Percentiles rank a stretch among this genome's conserved stretches.
phyloP scores from a whole-genome alignment of 2,797 vertebrate species.

The Pipistrellus kuhlii region DNA sequence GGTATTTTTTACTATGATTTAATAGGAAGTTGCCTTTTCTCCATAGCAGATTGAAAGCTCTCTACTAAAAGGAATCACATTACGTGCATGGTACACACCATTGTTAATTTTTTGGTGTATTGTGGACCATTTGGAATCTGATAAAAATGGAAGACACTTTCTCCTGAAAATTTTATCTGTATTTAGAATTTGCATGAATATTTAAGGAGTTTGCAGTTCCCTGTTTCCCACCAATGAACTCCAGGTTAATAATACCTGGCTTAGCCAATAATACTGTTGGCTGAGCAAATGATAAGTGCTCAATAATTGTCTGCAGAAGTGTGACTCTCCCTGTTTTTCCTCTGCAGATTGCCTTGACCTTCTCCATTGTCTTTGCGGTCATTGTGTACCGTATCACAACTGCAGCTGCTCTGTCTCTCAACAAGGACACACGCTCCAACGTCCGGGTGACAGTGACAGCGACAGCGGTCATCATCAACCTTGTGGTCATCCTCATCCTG shows the following conservation, averaged over 20 bases:
- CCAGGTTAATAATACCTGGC: background rate
- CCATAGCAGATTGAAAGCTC: background rate
- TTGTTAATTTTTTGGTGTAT: background rate
- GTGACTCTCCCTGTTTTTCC: constrained; percentile 41
- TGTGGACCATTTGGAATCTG: background rate
- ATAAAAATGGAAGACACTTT: background rate
- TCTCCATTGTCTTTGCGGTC: constrained; percentile 96
- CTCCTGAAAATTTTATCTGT: background rate
- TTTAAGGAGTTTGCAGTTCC: background rate
- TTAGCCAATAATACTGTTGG: background rate
- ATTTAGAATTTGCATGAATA: background rate
- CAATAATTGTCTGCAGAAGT: background rate
- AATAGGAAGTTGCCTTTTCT: background rate
- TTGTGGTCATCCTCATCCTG: constrained; percentile 96
- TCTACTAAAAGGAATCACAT: background rate
- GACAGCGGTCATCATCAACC: constrained; percentile 97
- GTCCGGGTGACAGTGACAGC: constrained; percentile 96
- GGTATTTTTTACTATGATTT: background rate
- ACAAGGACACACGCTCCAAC: constrained; percentile 92
- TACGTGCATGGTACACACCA: fast-evolving
- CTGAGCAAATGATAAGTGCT: background rate
- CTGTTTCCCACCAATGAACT: background rate
- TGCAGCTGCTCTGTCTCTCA: constrained; percentile 94
- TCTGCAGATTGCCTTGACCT: constrained; percentile 93
- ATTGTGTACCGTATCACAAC: constrained; percentile 96